Conservation (phyloP, 30 jellyfish, hydroid and myxozoan genomes). For the Cassiopea andromeda region DNA sequence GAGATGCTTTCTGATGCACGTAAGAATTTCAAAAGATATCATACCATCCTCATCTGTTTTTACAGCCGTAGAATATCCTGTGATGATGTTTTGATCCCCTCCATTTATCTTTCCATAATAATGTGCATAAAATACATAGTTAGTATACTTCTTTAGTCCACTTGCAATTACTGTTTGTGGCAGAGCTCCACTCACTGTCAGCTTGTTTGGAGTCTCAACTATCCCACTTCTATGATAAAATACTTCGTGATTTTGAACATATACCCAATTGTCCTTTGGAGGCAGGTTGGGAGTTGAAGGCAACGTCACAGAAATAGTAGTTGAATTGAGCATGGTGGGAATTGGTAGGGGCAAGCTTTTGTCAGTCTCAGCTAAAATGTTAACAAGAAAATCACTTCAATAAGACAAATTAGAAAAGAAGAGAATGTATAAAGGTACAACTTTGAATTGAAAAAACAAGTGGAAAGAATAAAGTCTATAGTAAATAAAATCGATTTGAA, state of each 20-base stretch:
- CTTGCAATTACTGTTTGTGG: constrained; percentile 39
- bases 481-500: too few species aligned
- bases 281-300: constrained; percentile 35
- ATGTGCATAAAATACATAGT: constrained; percentile 38
- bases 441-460: too few species aligned
- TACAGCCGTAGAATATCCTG: constrained; percentile 1
- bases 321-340: constrained; percentile 19
- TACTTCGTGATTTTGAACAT: constrained; percentile 19
- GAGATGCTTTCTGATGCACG: too few species aligned
- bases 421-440: neutral
- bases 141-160: constrained; percentile 29
- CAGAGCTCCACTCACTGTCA: neutral
- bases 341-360: constrained; percentile 18
- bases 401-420: neutral
- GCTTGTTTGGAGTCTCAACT: neutral
- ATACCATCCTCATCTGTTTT: constrained; percentile 47
- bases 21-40: neutral
- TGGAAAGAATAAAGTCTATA: too few species aligned
- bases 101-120: constrained; percentile 18
- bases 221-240: constrained; percentile 7
- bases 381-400: neutral
- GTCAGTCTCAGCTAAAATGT: constrained; percentile 2
- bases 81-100: constrained; percentile 14
- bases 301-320: constrained; percentile 9
- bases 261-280: constrained; percentile 19